Percentiles rank a stretch among this genome's conserved stretches.
Conservation (phyloP, 64 coral and sea anemone species). For the Porites australiensis region DNA sequence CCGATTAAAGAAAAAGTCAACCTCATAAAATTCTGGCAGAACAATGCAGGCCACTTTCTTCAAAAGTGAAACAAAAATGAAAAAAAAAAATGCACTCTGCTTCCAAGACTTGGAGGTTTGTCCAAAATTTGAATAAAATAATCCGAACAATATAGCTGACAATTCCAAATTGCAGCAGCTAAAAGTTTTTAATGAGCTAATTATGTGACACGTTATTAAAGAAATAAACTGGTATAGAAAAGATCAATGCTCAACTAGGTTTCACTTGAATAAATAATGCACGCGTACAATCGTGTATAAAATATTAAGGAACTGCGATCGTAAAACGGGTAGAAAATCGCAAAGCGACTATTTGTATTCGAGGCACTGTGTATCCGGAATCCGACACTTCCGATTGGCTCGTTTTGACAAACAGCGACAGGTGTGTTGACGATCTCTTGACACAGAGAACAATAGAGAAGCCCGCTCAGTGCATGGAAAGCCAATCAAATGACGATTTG, state of each 20-base stretch:
- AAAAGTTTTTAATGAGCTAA: slow-evolving; percentile 20
- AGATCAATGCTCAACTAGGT: slow-evolving; percentile 67
- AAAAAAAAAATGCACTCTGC: background rate
- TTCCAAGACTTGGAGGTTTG: background rate
- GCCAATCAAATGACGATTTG: slow-evolving; percentile 84
- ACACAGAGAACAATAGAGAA: slow-evolving; percentile 80
- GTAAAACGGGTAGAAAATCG: slow-evolving; percentile 68
- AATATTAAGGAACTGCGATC: slow-evolving; percentile 67
- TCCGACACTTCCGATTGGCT: slow-evolving; percentile 72
- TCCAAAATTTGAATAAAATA: background rate
- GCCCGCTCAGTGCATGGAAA: slow-evolving; percentile 73
- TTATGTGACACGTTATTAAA: slow-evolving; percentile 12
- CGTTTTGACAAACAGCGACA: slow-evolving; percentile 75
- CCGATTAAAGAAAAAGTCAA: background rate
- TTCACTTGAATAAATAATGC: slow-evolving; percentile 59
- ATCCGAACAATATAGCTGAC: background rate
- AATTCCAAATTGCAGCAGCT: background rate
- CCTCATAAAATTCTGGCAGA: background rate
- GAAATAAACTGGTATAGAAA: slow-evolving; percentile 30
- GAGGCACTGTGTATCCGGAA: slow-evolving; percentile 74
- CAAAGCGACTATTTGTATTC: slow-evolving; percentile 54
- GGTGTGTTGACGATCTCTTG: slow-evolving; percentile 87
- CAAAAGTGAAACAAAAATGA: background rate
- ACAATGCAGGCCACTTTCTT: background rate
- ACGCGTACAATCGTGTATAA: slow-evolving; percentile 36